These are phyloP conservation scores for Aplodontia rufa DNA, from an alignment of 2,113 vertebrate genomes.

Conservation along the genomic window DNA sequence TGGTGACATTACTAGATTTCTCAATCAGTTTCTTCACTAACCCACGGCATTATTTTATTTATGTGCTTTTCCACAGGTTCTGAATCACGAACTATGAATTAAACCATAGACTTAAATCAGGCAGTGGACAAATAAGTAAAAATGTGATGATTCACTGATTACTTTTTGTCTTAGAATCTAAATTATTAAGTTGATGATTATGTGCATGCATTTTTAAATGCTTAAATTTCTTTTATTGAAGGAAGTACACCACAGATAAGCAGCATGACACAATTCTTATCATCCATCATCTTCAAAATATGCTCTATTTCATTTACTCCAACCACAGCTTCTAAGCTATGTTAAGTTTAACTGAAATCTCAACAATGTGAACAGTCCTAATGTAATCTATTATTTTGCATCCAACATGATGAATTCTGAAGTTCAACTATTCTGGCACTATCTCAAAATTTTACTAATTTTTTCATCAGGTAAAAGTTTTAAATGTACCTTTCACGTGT, in stretches of 20 bases:
- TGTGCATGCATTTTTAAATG: not conserved
- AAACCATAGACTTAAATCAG: not conserved
- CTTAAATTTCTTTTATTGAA: slow-evolving; percentile 29
- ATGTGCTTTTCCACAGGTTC: not conserved
- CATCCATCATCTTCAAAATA: slow-evolving; percentile 41
- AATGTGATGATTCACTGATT: not conserved
- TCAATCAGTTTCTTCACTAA: slow-evolving; percentile 39
- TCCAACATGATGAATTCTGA: slow-evolving; percentile 2
- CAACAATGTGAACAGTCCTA: not conserved
- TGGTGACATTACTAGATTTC: slow-evolving; percentile 1
- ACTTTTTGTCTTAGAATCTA: slow-evolving; percentile 1
- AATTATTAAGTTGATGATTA: not conserved
- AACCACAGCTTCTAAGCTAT: not conserved
- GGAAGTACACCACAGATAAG: not conserved
- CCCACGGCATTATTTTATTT: not conserved
- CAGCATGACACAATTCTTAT: not conserved
- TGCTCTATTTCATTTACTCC: not conserved
- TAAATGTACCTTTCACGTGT: not conserved
- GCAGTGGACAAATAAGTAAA: not conserved
- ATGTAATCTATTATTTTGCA: not conserved
- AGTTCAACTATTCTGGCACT: not conserved
- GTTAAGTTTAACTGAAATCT: slow-evolving; percentile 26
- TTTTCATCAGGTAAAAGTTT: not conserved
- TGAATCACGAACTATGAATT: slow-evolving; percentile 8
- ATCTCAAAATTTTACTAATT: not conserved